Base-by-base conservation (phyloP, 2,797 vertebrate genomes). In the Caiman crocodilus region DNA sequence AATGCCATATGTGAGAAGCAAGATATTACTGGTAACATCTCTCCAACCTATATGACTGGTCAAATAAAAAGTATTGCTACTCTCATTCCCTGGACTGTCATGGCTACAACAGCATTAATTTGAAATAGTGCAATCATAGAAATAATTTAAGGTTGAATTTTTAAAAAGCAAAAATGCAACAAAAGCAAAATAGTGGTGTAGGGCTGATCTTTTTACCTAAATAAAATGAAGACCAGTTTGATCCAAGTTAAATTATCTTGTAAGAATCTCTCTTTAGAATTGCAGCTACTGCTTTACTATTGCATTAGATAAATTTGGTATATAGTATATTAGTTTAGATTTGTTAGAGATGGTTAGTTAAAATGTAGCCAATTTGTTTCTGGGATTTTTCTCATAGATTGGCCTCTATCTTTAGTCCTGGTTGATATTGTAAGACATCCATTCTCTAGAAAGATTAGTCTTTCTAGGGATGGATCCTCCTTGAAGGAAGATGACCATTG, bases 401-500 rank as follows among this genome's bases (percentile, higher is more conserved):
- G 21, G 20, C 0, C 0, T 25, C 59, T 90, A 84, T 88, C 79
- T 92, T 85, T 75, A 87, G 77, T 73, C 64, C 89, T 79, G 30
- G 84, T 95, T 91, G 75, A 85, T 83, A 73, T 35, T 28, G 21
- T 73, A 73, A 50, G 35, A 5, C 85, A 89, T 91, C 78, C 85
- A 26, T 79, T 20, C 1, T 2, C 65, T 79, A 90, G 89, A 60
- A 71, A 21, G 79, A 87, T 93, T 85, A 79, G 32, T 90, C 88
- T 93, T 90, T 95, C 86, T 85, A 88, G 89, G 78, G 92, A 30
- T 58, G 79, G 67, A 77, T 92, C 90, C 82, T 83, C 63, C 35
- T 90, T 71, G 75, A 90, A 85, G 42, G 15, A 18, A 76, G 76
- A 7, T 71, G 30, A 35, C 14, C 55, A 90, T 88, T 88, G 79